Conservation (phyloP, 2,113 vertebrate genomes). For the Myxocyprinus asiaticus region DNA sequence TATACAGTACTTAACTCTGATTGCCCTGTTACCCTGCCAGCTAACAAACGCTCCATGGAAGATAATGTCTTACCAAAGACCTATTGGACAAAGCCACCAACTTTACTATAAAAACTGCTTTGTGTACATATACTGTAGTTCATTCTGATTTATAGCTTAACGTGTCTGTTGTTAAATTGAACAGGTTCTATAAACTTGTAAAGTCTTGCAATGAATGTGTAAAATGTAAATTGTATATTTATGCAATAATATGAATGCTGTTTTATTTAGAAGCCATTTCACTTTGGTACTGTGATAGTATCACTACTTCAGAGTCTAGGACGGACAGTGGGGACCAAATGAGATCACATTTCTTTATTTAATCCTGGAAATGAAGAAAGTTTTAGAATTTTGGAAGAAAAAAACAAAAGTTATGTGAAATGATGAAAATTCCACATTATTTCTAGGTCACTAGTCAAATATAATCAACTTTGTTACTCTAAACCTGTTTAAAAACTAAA, state of each 20-base stretch:
- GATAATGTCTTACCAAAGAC: not conserved
- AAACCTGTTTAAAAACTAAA: too few relatives aligned
- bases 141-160: not conserved
- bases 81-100: conserved; percentile 1
- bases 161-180: not conserved
- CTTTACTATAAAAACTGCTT: not conserved
- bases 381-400: too few relatives aligned
- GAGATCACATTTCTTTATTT: too few relatives aligned
- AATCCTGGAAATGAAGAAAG: too few relatives aligned
- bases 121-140: not conserved
- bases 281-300: too few relatives aligned
- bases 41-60: not conserved
- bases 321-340: too few relatives aligned
- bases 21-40: not conserved
- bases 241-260: conserved; percentile 7
- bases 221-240: conserved; percentile 29
- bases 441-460: too few relatives aligned
- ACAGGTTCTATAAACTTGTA: not conserved
- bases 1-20: too few relatives aligned
- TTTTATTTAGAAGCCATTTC: not conserved
- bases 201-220: not conserved
- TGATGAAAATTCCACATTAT: too few relatives aligned
- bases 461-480: too few relatives aligned
- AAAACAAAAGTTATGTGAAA: too few relatives aligned
- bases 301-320: too few relatives aligned